These are phyloP conservation scores for Lycaon pictus DNA, from an alignment of 2,113 vertebrate genomes.

Conservation along the genomic window DNA sequence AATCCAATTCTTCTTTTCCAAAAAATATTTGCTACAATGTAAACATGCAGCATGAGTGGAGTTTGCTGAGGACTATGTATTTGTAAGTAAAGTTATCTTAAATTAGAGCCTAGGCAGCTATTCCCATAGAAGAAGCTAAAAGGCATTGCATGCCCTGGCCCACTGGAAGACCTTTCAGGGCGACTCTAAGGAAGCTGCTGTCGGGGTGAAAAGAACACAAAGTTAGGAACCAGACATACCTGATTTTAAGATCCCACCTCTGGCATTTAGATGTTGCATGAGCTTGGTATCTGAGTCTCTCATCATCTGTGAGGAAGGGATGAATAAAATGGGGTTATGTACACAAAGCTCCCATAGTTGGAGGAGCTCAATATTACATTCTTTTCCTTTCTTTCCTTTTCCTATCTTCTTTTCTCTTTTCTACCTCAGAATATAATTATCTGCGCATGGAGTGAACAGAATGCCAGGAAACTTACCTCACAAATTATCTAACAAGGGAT, in stretches of 20 bases:
- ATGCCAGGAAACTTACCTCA: conserved; percentile 41
- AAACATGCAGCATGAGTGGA: not conserved
- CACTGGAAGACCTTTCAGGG: not conserved
- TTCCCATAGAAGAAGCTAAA: not conserved
- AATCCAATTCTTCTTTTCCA: not conserved
- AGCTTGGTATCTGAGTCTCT: not conserved
- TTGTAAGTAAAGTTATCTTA: conserved; percentile 2
- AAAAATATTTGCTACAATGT: not conserved
- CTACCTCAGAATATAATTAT: not conserved
- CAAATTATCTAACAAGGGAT: conserved; percentile 36
- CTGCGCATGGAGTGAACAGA: not conserved
- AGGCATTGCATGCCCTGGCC: not conserved
- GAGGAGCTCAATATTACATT: not conserved
- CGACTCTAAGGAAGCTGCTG: not conserved
- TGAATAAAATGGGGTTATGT: not conserved
- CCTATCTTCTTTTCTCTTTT: not conserved
- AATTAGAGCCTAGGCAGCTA: not conserved
- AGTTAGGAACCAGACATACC: not conserved
- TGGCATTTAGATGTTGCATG: not conserved
- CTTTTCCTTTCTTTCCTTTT: not conserved
- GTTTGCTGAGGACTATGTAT: not conserved
- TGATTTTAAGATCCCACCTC: not conserved
- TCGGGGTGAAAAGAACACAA: not conserved
- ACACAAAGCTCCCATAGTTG: not conserved
- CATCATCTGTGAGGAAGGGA: not conserved